Evolutionary conservation across 37 sponge, comb jelly and placozoan species (phyloP), one percentile per base, ranked within the genome.

Genomic region (Haliclona indistincta): DNA sequence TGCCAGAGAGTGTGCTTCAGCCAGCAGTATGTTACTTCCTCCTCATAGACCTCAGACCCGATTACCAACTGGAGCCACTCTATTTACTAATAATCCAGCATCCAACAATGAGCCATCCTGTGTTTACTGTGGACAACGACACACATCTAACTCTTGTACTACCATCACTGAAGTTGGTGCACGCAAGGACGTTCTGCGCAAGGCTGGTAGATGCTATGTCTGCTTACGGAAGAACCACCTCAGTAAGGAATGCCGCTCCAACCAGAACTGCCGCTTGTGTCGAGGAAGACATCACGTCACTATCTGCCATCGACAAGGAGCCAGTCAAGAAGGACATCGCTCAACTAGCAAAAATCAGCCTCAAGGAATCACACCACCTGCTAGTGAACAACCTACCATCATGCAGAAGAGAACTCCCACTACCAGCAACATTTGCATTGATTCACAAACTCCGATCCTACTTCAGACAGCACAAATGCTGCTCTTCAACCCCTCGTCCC

Each of bases 211-310:
- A 45, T 68, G 68, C 19, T 68, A 28, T 28, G 37, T 39, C 43
- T 68, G 68, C 23, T 41, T 68, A 45, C n/a, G 43, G 43, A 28
- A 28, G n/a, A 30, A 58, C 28, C 61, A 58, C n/a, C 61, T 58
- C 61, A 58, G 61, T 30, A 58, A 58, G 61, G 28, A 20, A 6
- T 58, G 8, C 8, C 61, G 61, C 28, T 6, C 61, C 7, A 15
- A 30, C 5, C 8, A 29, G 30, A 6, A 30, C 8, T 58, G 61
- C 61, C 30, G 28, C 8, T 7, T 29, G 6, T 68, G 69, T 43
- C 45, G 34, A 43, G 69, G 69, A 43, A 41, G 69, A 68, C 69
- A 68, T 22, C 69, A 68, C 69, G 69, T 68, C 7, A n/a, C 69
- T 15, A 40, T 68, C 45, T 68, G 69, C 25, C 25, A 22, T 32